Conservation (phyloP, 2,888 invertebrate genomes). For the Carcina quercana region DNA sequence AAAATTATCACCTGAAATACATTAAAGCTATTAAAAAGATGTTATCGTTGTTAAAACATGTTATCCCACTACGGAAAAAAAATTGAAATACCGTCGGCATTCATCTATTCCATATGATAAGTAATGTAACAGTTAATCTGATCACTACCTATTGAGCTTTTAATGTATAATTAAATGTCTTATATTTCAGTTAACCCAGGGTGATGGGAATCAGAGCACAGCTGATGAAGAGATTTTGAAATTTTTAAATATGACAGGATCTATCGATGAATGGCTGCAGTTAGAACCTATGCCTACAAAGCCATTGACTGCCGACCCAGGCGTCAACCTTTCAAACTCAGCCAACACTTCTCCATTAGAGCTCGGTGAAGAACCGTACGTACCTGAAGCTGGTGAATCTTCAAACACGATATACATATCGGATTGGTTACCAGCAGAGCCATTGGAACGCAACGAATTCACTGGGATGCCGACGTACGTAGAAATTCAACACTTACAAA, state of each 20-base stretch:
- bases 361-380: slow-evolving; percentile 14
- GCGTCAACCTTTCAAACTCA: slow-evolving; percentile 4
- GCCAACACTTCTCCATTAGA: slow-evolving; percentile 24
- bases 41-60: no score
- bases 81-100: no score
- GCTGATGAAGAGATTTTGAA: slow-evolving; percentile 27
- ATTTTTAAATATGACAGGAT: slow-evolving; percentile 52
- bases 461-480: slow-evolving; percentile 77
- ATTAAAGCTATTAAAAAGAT: no score
- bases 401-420: slow-evolving; percentile 44
- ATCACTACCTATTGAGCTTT: no score
- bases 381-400: slow-evolving; percentile 12
- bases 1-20: no score
- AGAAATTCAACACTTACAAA: slow-evolving; percentile 29
- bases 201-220: background rate
- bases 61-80: no score
- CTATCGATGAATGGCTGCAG: slow-evolving; percentile 52
- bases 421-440: slow-evolving; percentile 76
- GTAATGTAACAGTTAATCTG: no score
- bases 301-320: slow-evolving; percentile 20
- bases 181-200: no score
- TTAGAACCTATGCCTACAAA: slow-evolving; percentile 45
- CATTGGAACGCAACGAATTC: slow-evolving; percentile 68
- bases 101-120: no score
- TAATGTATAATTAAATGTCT: background rate